Evolutionary conservation across 2,888 invertebrate genomes (phyloP).

Genomic region (Andrena minutula): DNA sequence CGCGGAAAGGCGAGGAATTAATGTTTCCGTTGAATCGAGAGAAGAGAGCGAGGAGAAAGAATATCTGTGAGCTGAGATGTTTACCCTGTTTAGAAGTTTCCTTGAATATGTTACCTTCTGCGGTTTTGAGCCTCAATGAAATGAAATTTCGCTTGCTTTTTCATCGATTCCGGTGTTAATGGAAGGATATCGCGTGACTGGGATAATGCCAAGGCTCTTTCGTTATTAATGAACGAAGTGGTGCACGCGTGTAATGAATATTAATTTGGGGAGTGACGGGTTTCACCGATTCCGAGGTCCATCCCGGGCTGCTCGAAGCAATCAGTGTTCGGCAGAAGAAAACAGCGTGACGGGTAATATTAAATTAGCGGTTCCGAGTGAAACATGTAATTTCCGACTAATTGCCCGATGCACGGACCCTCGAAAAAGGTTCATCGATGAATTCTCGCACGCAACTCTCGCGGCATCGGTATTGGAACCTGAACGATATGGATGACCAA

Average conservation of each 20-base stretch:
- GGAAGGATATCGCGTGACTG: background rate
- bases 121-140: background rate
- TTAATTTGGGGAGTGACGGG: constrained; percentile 16
- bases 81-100: background rate
- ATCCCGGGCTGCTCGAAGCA: constrained; percentile 8
- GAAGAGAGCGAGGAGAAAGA: background rate
- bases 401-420: background rate
- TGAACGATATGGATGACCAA: too few species aligned
- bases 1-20: background rate
- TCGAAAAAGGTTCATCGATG: background rate
- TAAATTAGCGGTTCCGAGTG: constrained; percentile 17
- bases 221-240: constrained; percentile 14
- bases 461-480: too few species aligned
- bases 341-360: background rate
- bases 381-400: constrained; percentile 11
- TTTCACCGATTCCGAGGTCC: background rate
- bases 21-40: constrained; percentile 1
- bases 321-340: background rate
- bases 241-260: constrained; percentile 23
- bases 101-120: too few species aligned
- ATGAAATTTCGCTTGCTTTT: background rate
- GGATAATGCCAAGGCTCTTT: constrained; percentile 33
- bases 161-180: background rate
- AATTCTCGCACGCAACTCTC: too few species aligned
- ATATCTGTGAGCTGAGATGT: background rate